Percentiles rank a stretch among this genome's conserved stretches.
These are phyloP conservation scores for Macrotrachela quadricornifera DNA, from an alignment of 1,140 invertebrate genomes.

Conservation along the genomic window DNA sequence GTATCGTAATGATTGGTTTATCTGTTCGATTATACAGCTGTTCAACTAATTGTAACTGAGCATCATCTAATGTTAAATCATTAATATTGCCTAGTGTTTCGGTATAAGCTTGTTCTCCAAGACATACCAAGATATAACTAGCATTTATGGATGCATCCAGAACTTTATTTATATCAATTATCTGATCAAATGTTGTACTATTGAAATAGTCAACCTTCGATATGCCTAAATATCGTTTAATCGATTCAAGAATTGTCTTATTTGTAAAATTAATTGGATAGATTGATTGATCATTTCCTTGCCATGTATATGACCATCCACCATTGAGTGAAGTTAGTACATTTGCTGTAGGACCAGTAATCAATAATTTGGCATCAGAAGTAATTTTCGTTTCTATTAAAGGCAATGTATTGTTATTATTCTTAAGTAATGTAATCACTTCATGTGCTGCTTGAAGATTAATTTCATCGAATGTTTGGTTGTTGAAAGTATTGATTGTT, in stretches of 20 bases:
- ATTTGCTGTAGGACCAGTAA: not conserved
- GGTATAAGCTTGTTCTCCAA: not conserved
- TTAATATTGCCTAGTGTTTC: not conserved
- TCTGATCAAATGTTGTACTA: not conserved
- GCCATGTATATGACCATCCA: slow-evolving; percentile 2
- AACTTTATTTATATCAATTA: not conserved
- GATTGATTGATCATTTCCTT: not conserved
- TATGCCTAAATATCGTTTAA: not conserved
- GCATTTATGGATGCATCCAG: not conserved
- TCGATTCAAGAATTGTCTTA: not conserved
- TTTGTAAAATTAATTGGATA: not conserved
- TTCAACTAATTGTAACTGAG: not conserved
- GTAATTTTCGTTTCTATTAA: not conserved
- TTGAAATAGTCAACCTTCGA: not conserved
- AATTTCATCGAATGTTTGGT: not conserved
- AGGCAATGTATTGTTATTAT: not conserved
- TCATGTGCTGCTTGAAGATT: not conserved
- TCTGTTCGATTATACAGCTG: not conserved
- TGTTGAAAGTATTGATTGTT: too few species aligned
- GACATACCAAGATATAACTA: not conserved
- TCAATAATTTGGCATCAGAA: not conserved
- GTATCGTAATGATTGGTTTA: not conserved
- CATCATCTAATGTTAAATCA: not conserved
- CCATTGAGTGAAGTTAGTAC: not conserved
- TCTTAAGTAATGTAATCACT: not conserved